Evolutionary conservation across 2,797 vertebrate genomes (phyloP).

Genomic region (Tapera naevia): DNA sequence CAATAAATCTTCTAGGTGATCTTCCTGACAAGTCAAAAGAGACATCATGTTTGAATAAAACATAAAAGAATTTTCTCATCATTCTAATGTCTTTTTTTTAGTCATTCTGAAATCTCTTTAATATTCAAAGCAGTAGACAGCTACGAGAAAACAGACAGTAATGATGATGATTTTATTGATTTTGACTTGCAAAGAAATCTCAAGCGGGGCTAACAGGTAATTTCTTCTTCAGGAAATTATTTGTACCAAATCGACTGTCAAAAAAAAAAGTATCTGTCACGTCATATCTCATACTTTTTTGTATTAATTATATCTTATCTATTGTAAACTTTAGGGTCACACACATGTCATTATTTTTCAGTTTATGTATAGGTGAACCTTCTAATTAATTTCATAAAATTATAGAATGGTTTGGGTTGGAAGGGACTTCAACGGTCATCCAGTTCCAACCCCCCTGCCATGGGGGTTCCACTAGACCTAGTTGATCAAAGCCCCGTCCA

Average conservation of each 20-base stretch:
- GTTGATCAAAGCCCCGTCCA: too few relatives aligned
- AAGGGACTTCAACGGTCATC: too few relatives aligned
- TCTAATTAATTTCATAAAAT: not conserved
- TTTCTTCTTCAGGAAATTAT: conserved; percentile 27
- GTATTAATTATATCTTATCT: not conserved
- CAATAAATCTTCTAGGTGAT: conserved; percentile 2
- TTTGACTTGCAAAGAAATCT: conserved; percentile 54
- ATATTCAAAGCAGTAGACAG: conserved; percentile 28
- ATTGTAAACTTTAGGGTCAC: not conserved
- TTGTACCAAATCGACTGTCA: not conserved
- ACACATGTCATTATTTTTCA: not conserved
- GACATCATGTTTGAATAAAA: conserved; percentile 25
- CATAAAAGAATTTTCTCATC: conserved; percentile 29
- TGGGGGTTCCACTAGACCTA: too few relatives aligned
- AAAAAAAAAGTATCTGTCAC: not conserved
- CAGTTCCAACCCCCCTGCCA: too few relatives aligned
- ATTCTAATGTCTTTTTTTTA: not conserved
- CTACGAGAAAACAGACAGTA: conserved; percentile 29
- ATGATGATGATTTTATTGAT: conserved; percentile 52
- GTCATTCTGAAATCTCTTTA: conserved; percentile 10
- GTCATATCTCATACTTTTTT: not conserved
- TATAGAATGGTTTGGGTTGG: too few relatives aligned
- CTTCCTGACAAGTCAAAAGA: conserved; percentile 34
- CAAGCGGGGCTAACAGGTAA: not conserved
- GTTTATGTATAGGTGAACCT: not conserved